Evolutionary conservation across 1,140 invertebrate genomes (phyloP), one percentile per base, ranked within the genome.

Genomic region (Cecropterus lyciades): DNA sequence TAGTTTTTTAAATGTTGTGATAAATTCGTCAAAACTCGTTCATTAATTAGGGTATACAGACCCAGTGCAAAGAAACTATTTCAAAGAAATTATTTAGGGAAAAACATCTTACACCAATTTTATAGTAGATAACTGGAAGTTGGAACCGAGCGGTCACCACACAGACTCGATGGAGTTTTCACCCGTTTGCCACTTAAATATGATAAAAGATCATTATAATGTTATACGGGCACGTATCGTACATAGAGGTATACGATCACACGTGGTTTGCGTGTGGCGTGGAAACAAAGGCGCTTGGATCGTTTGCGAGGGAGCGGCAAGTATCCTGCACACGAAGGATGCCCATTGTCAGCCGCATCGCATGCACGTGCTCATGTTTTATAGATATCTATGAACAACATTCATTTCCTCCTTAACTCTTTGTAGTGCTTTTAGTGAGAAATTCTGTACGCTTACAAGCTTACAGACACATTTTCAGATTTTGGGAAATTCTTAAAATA

Each of bases 261-360:
- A 59, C 56, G 20, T 48, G 43, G 56, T 33, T 59, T 59, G 56
- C 56, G 56, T 48, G 43, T 59, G 56, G 43, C 24, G 20, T 48
- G 43, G 43, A 59, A 59, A 59, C 56, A 59, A 59, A 59, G 56
- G 27, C 56, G 10, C 20, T 24, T 46, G 24, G 56, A 46, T 59
- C 20, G 43, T 59, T 46, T 37, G 51, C 51, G 27, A 30, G 42
- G 56, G 45, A 45, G 55, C 42, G 30, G 42, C 42, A 27, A 33
- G 56, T 59, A 59, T 59, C 57, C 57, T 60, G 57, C 57, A 60
- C 57, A 60, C 45, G 57, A 51, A 62, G 59, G 59, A 62, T 62
- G 48, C 45, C 59, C 46, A 62, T 62, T 62, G 59, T 62, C 30
- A 37, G 57, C 57, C 57, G 11, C 30, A 33, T 40, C 57, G 11